phyloP scores from a whole-genome alignment of 35 echinoderm and acorn worm species.

The Ophioderma brevispina region DNA sequence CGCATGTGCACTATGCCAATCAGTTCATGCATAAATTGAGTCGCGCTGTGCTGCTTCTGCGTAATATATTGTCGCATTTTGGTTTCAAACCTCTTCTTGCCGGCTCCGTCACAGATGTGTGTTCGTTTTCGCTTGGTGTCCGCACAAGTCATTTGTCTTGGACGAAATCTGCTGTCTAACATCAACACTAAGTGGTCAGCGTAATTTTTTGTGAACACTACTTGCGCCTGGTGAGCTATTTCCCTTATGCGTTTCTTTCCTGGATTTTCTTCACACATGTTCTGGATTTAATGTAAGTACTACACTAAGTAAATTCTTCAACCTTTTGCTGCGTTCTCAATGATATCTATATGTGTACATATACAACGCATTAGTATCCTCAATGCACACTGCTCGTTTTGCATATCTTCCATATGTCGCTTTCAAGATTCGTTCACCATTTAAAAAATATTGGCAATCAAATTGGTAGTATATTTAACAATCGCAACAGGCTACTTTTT shows the following conservation, averaged over 20 bases:
- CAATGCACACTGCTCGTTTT: too few species aligned
- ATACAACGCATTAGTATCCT: background rate
- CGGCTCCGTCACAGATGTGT: background rate
- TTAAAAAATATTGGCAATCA: background rate
- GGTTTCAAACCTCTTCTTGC: background rate
- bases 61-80: slow-evolving; percentile 14
- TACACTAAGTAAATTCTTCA: background rate
- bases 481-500: background rate
- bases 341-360: background rate
- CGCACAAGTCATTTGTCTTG: background rate
- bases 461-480: background rate
- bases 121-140: background rate
- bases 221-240: background rate
- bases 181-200: background rate
- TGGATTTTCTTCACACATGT: background rate
- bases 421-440: background rate
- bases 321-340: slow-evolving; percentile 3
- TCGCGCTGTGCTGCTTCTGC: background rate
- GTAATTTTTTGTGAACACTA: background rate
- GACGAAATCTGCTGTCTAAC: background rate
- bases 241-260: background rate
- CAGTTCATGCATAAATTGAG: slow-evolving; percentile 13
- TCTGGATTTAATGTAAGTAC: slow-evolving; percentile 2
- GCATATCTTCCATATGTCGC: background rate
- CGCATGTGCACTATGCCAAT: slow-evolving; percentile 8